Evolutionary conservation across 2,113 vertebrate genomes (phyloP).

Genomic region (Lycaon pictus): DNA sequence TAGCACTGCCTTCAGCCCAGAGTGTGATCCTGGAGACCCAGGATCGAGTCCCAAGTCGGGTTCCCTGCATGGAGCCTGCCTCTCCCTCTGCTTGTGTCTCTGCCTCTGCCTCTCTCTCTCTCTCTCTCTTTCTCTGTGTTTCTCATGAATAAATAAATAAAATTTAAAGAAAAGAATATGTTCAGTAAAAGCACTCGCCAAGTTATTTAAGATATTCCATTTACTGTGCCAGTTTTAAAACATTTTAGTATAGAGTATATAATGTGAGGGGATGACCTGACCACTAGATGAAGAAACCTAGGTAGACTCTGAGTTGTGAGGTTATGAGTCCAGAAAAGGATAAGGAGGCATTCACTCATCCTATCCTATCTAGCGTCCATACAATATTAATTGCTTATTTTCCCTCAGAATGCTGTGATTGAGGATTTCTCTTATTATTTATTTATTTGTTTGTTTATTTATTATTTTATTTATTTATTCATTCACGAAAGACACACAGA

Average conservation of each 20-base stretch:
- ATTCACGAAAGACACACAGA: no score
- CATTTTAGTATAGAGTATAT: neutral
- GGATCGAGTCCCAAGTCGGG: no score
- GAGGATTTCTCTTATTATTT: neutral
- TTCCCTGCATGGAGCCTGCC: no score
- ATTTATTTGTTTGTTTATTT: no score
- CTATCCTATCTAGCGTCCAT: neutral
- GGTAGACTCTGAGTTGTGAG: neutral
- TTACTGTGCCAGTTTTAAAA: constrained; percentile 8
- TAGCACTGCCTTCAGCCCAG: no score
- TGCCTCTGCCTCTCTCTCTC: no score
- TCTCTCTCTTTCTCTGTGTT: no score
- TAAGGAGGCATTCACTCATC: neutral
- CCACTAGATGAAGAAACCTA: neutral
- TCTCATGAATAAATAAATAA: no score
- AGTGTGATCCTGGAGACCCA: no score
- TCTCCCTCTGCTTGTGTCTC: no score
- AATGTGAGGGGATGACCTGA: neutral
- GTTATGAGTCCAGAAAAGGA: neutral
- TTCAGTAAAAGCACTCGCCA: neutral
- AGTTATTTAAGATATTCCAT: neutral
- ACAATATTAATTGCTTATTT: neutral
- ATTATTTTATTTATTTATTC: no score
- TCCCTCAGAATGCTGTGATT: neutral
- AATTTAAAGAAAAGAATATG: neutral